Base-by-base conservation (phyloP, 2,888 invertebrate genomes). In the Trichogramma evanescens region DNA sequence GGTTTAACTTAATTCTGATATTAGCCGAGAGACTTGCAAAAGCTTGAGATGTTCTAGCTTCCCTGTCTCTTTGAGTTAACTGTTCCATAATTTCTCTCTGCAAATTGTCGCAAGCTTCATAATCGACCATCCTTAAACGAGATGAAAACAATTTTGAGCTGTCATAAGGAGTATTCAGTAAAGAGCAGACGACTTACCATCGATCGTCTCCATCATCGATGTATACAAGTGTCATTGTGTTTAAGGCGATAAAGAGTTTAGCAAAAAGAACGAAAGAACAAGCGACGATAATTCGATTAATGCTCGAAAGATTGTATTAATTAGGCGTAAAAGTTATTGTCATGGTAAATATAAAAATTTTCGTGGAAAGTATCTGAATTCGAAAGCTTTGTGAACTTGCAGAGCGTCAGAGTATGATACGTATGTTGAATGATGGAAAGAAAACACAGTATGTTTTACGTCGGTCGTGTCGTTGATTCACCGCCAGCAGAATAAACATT, bases 91-190 rank as follows among this genome's bases (percentile, higher is more conserved):
- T 84, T 67, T 86, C 83, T 51, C 84, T 79, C 68, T 82, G 82
- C 38, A 87, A 72, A 62, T 83, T 83, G 68, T 87, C 85, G 68
- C 87, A 87, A 1, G 85, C 82, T 67, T 87, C 86, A 73, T 84
- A 82, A 70, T 88, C 87, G 0, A 80, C 73, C 9, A 86, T 75
- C 88, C 87, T 87, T 8, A 54, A 62, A 61, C 50, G 41, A 52
- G 38, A 40, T 7, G n/a, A 39, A 9, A 7, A 42, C 39, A 56
- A 50, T 9, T 45, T 38, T 50, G 13, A 4, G 48, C 6, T 38
- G 49, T 40, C 4, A 8, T 5, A 46, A n/a, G 49, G 39, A 4
- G n/a, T 41, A 48, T 52, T 52, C 10, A 57, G 38, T 49, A 9
- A 54, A 9, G n/a, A 9, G 13, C 43, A 54, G 44, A 48, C 5